A percentile compares a stretch with the other conserved stretches of the same genome.
These are phyloP conservation scores for Ameiurus melas DNA, from an alignment of 2,113 vertebrate species.

Conservation along the genomic window DNA sequence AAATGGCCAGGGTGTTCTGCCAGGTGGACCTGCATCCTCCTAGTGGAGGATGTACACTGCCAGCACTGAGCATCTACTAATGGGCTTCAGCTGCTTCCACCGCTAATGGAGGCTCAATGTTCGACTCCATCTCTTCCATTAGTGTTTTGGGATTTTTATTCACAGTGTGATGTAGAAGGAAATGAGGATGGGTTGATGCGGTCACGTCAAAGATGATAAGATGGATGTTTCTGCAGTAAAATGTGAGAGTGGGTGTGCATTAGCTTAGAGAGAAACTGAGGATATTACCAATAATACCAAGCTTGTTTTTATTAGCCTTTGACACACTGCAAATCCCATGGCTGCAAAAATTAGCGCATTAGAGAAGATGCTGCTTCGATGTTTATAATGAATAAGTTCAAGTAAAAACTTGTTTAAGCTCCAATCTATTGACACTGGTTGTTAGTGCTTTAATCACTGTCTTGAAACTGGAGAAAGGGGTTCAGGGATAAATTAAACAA, in stretches of 20 bases:
- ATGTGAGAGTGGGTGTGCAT: constrained; percentile 9
- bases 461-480: not conserved
- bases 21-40: constrained; percentile 36
- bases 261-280: constrained; percentile 1
- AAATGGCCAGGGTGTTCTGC: constrained; percentile 28
- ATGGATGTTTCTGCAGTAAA: constrained; percentile 10
- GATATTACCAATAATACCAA: constrained; percentile 12
- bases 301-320: constrained; percentile 21
- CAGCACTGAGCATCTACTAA: constrained; percentile 40
- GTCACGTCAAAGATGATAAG: constrained; percentile 13
- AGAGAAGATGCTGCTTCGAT: not conserved
- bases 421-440: not conserved
- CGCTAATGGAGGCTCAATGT: constrained; percentile 37
- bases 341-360: not conserved
- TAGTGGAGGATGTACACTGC: constrained; percentile 13
- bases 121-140: constrained; percentile 39
- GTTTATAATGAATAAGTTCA: not conserved
- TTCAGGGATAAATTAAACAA: not conserved
- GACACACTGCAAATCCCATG: not conserved
- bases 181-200: constrained; percentile 15
- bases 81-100: constrained; percentile 48
- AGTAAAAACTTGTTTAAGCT: not conserved
- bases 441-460: not conserved
- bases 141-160: constrained; percentile 19
- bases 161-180: constrained; percentile 14